Base-by-base conservation (phyloP, 2,113 vertebrate species). In the Dascyllus trimaculatus region DNA sequence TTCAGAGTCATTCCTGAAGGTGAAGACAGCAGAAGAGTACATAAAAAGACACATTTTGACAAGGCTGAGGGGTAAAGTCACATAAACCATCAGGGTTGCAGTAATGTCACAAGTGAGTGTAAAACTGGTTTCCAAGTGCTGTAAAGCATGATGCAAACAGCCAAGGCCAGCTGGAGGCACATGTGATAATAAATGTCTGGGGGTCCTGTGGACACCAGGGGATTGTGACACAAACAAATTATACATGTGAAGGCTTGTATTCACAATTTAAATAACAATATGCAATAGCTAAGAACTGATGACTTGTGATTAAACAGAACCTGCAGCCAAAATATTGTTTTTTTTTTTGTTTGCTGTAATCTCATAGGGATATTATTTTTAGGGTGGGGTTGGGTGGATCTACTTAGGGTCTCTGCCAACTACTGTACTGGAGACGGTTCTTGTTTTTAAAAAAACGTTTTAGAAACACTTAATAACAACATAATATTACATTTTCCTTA, bases 1-100 rank as follows among this genome's bases (percentile, higher is more conserved):
- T 84, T 88, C 11, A 80, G 68, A 0, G 29, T 78, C 93, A 88
- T 96, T 53, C 25, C 89, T 89, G 0, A 8, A 45, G 19, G 40
- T 11, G 1, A 26, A 43, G 24, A 75, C 14, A 54, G n/a, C 22
- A 19, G 24, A 35, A 61, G 6, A 62, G 11, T 17, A 35, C 11
- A 29, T 21, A 46, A 68, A 64, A 38, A 59, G 19, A 71, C 32
- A 62, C 14, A 2, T 21, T 63, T 75, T 26, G 49, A 25, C 2
- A 14, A 48, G 19, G 5, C 15, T 64, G 13, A 64, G 1, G 15
- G 57, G 7, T 46, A 52, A 18, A 53, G 40, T 35, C 14, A 14
- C n/a, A 32, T 5, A 63, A 52, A 51, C n/a, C 9, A 49, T 1
- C 40, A 19, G n/a, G 48, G 21, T 51, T 51, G 17, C n/a, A 21